Conservation (phyloP, 2,888 invertebrate species). For the Zaprionus bogoriensis region DNA sequence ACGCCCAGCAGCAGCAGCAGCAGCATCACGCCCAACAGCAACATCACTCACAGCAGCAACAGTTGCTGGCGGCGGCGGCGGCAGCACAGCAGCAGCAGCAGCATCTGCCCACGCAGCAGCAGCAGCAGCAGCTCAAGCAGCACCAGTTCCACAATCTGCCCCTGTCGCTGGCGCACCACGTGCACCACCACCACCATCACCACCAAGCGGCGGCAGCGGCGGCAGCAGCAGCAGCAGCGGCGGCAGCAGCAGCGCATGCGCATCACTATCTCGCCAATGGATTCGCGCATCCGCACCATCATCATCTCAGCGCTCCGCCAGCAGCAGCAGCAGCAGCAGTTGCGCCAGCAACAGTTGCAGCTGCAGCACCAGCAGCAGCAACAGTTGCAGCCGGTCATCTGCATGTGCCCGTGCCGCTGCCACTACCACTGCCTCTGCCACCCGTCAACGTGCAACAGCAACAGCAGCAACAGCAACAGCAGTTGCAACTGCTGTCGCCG, state of each 20-base stretch:
- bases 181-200: conserved; percentile 52
- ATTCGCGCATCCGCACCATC: conserved; percentile 40
- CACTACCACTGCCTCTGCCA: conserved; percentile 14
- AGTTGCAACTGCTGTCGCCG: conserved; percentile 15
- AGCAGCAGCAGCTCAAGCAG: conserved; percentile 28
- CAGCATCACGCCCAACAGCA: conserved; percentile 18
- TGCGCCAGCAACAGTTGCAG: conserved; percentile 3
- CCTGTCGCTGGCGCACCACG: conserved; percentile 57
- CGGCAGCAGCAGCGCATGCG: conserved; percentile 48
- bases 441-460: conserved; percentile 17
- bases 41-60: conserved; percentile 45
- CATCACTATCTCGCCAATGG: conserved; percentile 45
- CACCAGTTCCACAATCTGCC: conserved; percentile 57
- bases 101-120: conserved; percentile 10
- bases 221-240: conserved; percentile 39
- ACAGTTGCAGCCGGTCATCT: conserved; percentile 11
- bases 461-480: conserved; percentile 34
- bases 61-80: conserved; percentile 29
- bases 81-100: conserved; percentile 41
- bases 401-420: conserved; percentile 24
- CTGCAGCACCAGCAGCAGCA: conserved; percentile 8
- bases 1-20: conserved; percentile 27
- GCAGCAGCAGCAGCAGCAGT: conserved; percentile 13
- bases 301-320: conserved; percentile 21
- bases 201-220: conserved; percentile 56